Evolutionary conservation across 2,113 vertebrate species (phyloP).

Genomic region (Trichomycterus rosablanca): DNA sequence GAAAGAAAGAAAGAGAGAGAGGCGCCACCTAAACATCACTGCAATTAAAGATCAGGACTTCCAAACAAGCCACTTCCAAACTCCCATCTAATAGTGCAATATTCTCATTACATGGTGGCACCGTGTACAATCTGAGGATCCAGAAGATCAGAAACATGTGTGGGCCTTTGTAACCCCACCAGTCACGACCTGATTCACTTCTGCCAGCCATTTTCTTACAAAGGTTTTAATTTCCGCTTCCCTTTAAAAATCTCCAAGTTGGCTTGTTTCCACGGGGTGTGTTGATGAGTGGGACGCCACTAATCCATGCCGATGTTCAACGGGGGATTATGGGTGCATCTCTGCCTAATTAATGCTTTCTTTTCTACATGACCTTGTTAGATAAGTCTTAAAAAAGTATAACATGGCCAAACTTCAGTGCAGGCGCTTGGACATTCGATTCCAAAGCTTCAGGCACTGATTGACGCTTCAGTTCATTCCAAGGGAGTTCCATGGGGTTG

Average conservation of each 20-base stretch:
- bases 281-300: not conserved
- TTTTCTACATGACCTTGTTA: not conserved
- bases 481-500: too few relatives aligned
- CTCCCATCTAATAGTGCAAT: too few relatives aligned
- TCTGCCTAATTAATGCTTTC: constrained; percentile 8
- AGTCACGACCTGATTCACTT: not conserved
- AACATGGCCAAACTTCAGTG: too few relatives aligned
- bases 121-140: not conserved
- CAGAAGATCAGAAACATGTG: constrained; percentile 9
- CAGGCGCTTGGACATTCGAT: too few relatives aligned
- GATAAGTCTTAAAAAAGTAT: too few relatives aligned
- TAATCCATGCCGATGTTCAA: constrained; percentile 3
- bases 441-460: too few relatives aligned
- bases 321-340: constrained; percentile 16
- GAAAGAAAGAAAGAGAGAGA: too few relatives aligned
- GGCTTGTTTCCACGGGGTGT: constrained; percentile 7
- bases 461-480: too few relatives aligned
- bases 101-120: not conserved
- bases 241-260: too few relatives aligned
- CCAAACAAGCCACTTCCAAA: too few relatives aligned
- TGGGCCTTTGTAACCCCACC: not conserved
- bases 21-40: constrained; percentile 5
- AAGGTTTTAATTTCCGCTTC: not conserved
- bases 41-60: too few relatives aligned
- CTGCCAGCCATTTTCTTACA: not conserved